Conservation (phyloP, 2,113 vertebrate genomes). For the Pica pica region DNA sequence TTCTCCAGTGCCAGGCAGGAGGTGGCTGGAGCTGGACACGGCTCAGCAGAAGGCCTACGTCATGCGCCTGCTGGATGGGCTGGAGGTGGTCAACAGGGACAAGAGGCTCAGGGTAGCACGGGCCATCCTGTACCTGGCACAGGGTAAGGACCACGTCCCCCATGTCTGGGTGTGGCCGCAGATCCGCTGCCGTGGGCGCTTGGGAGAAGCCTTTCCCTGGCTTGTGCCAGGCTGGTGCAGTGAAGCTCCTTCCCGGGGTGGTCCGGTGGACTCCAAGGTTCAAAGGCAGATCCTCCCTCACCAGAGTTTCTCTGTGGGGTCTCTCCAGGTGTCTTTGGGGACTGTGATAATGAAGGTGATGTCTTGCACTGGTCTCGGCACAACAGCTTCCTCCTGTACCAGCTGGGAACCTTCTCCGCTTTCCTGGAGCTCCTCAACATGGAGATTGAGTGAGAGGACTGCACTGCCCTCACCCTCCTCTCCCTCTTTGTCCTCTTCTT, state of each 20-base stretch:
- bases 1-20: slow-evolving; percentile 72
- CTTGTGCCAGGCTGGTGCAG: background rate
- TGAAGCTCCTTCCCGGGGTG: background rate
- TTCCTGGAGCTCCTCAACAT: slow-evolving; percentile 96
- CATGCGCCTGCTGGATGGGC: slow-evolving; percentile 88
- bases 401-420: slow-evolving; percentile 92
- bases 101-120: slow-evolving; percentile 85
- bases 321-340: slow-evolving; percentile 83
- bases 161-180: fast-evolving
- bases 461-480: fast-evolving
- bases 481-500: background rate
- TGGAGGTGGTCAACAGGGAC: slow-evolving; percentile 91
- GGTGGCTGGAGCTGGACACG: slow-evolving; percentile 82
- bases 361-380: slow-evolving; percentile 90
- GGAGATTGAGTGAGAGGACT: slow-evolving; percentile 88
- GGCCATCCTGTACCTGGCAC: slow-evolving; percentile 92
- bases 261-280: background rate
- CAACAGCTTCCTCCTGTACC: slow-evolving; percentile 92
- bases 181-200: fast-evolving
- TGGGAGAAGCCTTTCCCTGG: background rate
- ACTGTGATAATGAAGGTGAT: slow-evolving; percentile 85
- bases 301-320: background rate
- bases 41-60: slow-evolving; percentile 84
- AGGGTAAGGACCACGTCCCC: slow-evolving; percentile 73
- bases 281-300: background rate